These are phyloP conservation scores for Scortum barcoo DNA, from an alignment of 2,113 vertebrate species.

Conservation along the genomic window DNA sequence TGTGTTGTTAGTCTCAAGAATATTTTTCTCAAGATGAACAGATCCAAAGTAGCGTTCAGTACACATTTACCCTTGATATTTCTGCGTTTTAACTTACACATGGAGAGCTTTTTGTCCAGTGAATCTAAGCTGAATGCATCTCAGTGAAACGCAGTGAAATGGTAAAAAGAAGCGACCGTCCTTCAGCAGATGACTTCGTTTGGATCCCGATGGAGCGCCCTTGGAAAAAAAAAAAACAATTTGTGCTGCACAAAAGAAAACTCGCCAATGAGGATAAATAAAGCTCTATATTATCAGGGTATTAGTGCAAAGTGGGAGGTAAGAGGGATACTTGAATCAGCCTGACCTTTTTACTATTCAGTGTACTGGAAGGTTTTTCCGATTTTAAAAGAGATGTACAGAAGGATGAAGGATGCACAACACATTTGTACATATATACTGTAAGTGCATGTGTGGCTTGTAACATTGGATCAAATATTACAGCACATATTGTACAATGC, in stretches of 20 bases:
- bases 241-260: not conserved
- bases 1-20: conserved; percentile 1
- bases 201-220: conserved; percentile 6
- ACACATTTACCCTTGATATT: not conserved
- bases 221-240: conserved; percentile 10
- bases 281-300: not conserved
- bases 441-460: too few species aligned
- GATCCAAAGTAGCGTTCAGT: not conserved
- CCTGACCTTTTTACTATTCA: not conserved
- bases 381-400: not conserved
- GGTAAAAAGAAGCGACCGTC: not conserved
- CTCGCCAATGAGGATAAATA: not conserved
- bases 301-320: not conserved
- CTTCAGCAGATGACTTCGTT: conserved; percentile 1
- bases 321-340: not conserved
- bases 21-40: not conserved
- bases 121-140: not conserved
- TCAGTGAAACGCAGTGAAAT: not conserved
- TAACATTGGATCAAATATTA: not conserved
- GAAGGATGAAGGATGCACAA: not conserved
- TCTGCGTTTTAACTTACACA: not conserved
- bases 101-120: not conserved
- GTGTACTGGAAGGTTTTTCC: not conserved
- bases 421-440: not conserved
- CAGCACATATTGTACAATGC: not conserved